Conservation (phyloP, 2,797 vertebrate genomes). For the Micrastur ruficollis region DNA sequence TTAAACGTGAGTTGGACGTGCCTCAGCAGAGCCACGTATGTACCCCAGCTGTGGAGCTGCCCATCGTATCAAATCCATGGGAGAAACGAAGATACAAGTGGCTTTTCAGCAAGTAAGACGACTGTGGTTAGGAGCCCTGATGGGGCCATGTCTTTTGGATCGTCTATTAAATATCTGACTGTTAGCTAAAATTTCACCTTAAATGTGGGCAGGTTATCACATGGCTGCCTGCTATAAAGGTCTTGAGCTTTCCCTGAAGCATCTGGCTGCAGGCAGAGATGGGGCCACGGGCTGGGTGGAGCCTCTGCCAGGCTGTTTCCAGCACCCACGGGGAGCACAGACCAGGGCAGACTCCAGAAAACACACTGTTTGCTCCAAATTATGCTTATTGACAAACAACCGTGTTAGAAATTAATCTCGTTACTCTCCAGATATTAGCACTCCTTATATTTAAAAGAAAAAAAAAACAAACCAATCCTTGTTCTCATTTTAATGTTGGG, state of each 20-base stretch:
- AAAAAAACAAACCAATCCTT: not conserved
- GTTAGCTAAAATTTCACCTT: not conserved
- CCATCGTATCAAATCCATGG: accelerated
- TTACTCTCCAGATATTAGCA: not conserved
- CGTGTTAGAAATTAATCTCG: not conserved
- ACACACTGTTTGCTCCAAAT: not conserved
- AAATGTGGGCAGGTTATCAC: not conserved
- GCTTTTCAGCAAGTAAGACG: not conserved
- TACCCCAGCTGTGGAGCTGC: not conserved
- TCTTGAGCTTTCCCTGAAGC: not conserved
- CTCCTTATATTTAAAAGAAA: not conserved
- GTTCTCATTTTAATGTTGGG: not conserved
- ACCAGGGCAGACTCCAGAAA: not conserved
- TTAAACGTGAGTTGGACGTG: not conserved
- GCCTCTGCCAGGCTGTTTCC: not conserved
- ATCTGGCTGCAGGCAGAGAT: not conserved
- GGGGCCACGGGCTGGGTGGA: not conserved
- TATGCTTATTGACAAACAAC: not conserved
- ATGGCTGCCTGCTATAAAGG: not conserved
- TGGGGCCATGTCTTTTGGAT: not conserved
- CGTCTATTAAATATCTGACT: not conserved
- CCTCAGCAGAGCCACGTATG: not conserved
- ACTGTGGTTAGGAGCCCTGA: not conserved
- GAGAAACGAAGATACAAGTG: not conserved
- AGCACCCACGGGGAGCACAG: not conserved